Percentiles rank a stretch among this genome's conserved stretches.
phyloP scores from a whole-genome alignment of 2,113 vertebrate species.

The Ptilonorhynchus violaceus region DNA sequence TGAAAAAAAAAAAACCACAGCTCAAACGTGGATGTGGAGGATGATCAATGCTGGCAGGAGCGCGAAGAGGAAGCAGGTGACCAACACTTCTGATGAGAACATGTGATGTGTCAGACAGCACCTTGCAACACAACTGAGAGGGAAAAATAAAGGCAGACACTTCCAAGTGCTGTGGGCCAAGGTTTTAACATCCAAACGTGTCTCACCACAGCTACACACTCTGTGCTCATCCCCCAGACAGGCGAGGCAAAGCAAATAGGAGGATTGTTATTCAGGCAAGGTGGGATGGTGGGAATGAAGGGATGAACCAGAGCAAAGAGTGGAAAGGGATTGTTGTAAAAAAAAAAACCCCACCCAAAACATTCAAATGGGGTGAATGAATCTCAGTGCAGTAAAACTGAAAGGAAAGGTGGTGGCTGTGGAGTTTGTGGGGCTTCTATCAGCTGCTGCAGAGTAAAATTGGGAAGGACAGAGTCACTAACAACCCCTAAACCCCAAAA shows the following conservation, averaged over 20 bases:
- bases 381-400: background rate
- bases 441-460: background rate
- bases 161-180: background rate
- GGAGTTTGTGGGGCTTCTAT: background rate
- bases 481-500: background rate
- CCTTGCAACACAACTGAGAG: background rate
- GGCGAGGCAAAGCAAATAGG: background rate
- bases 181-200: background rate
- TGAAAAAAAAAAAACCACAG: background rate
- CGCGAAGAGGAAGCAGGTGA: slow-evolving; percentile 4
- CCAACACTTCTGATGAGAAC: background rate
- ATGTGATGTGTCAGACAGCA: background rate
- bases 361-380: background rate
- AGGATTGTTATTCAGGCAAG: background rate
- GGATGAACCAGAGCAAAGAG: background rate
- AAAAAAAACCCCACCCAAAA: background rate
- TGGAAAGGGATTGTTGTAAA: background rate
- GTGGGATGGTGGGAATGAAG: background rate
- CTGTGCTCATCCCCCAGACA: background rate
- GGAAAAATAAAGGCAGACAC: background rate
- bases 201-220: background rate
- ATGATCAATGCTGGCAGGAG: background rate
- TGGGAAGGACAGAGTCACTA: background rate
- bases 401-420: background rate
- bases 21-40: background rate